Conservation (phyloP, 2,113 vertebrate genomes). For the Mustelus asterias region DNA sequence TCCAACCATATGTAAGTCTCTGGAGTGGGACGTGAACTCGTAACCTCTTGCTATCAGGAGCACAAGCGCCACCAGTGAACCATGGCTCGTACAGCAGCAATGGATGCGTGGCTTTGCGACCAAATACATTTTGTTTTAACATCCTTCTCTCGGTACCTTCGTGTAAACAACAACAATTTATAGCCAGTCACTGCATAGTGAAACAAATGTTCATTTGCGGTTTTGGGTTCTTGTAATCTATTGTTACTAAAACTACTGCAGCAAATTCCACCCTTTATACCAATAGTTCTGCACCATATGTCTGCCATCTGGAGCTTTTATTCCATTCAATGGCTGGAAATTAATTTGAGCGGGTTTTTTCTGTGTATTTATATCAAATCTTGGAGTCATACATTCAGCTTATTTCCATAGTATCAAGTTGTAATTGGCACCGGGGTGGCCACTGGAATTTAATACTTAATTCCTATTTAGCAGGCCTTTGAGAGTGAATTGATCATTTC, state of each 20-base stretch:
- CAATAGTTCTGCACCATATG: background rate
- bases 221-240: background rate
- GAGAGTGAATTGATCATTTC: background rate
- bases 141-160: background rate
- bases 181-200: background rate
- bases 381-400: background rate
- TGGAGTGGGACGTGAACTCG: background rate
- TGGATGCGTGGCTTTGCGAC: too few relatives aligned
- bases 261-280: background rate
- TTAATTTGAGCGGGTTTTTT: background rate
- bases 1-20: background rate
- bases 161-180: background rate
- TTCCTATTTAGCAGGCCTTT: background rate
- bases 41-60: too few relatives aligned
- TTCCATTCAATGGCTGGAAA: background rate
- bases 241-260: background rate
- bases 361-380: background rate
- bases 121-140: background rate
- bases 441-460: background rate
- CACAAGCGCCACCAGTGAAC: background rate
- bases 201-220: background rate
- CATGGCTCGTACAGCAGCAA: background rate
- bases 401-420: background rate
- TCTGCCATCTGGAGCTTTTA: background rate
- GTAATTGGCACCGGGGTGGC: background rate